Conservation (phyloP, 2,113 vertebrate genomes). For the Talpa occidentalis region DNA sequence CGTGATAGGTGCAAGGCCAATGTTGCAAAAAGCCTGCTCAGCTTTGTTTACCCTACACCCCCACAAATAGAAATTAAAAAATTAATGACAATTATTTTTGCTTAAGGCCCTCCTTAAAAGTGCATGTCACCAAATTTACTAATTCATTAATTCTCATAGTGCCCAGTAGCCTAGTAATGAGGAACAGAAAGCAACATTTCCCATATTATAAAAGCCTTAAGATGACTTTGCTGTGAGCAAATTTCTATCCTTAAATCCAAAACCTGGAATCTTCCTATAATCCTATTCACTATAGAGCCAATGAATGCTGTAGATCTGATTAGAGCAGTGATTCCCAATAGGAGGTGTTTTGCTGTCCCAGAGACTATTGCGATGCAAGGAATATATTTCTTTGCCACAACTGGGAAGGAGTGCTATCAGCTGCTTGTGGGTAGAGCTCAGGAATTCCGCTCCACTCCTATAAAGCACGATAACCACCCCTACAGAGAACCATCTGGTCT, state of each 20-base stretch:
- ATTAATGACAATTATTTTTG: too few species aligned
- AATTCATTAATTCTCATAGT: neutral
- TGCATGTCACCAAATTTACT: neutral
- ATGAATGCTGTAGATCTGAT: neutral
- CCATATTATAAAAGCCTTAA: neutral
- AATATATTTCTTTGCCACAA: neutral
- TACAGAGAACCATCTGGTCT: neutral
- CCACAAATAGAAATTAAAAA: too few species aligned
- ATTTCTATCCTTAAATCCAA: neutral
- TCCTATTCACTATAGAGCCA: neutral
- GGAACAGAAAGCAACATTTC: neutral
- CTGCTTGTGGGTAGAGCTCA: neutral
- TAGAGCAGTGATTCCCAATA: neutral
- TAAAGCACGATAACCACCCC: neutral
- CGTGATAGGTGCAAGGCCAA: too few species aligned
- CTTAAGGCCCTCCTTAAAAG: neutral
- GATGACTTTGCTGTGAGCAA: neutral
- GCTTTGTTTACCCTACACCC: too few species aligned
- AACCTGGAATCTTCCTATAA: neutral
- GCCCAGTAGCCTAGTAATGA: neutral
- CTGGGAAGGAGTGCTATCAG: neutral
- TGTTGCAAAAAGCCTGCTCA: too few species aligned
- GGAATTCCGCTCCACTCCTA: neutral
- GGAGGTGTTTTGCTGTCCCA: neutral
- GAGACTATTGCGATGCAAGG: neutral